Percentiles rank a stretch among this genome's conserved stretches.
Evolutionary conservation across 2,797 vertebrate species (phyloP).

Genomic region (Acanthurus leucopareius): DNA sequence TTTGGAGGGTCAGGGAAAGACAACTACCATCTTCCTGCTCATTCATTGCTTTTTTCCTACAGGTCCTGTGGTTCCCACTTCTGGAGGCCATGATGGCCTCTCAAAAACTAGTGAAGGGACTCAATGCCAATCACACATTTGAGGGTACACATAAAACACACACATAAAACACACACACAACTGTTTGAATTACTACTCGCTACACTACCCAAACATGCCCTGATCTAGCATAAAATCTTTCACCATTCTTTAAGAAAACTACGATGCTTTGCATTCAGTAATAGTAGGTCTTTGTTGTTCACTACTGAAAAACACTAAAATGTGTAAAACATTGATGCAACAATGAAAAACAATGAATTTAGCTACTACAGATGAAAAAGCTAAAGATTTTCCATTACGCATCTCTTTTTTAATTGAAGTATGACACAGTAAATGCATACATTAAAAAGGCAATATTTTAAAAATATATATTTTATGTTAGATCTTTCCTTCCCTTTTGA

Average conservation of each 20-base stretch:
- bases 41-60: not conserved
- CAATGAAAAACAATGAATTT: too few relatives aligned
- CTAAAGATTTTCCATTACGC: too few relatives aligned
- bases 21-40: not conserved
- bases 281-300: not conserved
- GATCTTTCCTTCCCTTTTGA: too few relatives aligned
- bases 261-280: not conserved
- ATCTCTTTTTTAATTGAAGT: too few relatives aligned
- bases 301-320: not conserved
- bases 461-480: too few relatives aligned
- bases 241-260: not conserved
- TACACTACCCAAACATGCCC: too few relatives aligned
- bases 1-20: not conserved
- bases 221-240: not conserved
- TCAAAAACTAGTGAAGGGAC: conserved; percentile 89
- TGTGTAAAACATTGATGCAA: too few relatives aligned
- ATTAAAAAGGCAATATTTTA: too few relatives aligned
- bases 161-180: not conserved
- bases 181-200: not conserved
- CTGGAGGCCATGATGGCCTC: conserved; percentile 96
- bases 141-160: conserved; percentile 83
- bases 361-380: too few relatives aligned
- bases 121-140: conserved; percentile 78
- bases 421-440: too few relatives aligned
- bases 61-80: conserved; percentile 96